These are phyloP conservation scores for Phoenicopterus ruber DNA, from an alignment of 2,113 vertebrate species.

Conservation along the genomic window DNA sequence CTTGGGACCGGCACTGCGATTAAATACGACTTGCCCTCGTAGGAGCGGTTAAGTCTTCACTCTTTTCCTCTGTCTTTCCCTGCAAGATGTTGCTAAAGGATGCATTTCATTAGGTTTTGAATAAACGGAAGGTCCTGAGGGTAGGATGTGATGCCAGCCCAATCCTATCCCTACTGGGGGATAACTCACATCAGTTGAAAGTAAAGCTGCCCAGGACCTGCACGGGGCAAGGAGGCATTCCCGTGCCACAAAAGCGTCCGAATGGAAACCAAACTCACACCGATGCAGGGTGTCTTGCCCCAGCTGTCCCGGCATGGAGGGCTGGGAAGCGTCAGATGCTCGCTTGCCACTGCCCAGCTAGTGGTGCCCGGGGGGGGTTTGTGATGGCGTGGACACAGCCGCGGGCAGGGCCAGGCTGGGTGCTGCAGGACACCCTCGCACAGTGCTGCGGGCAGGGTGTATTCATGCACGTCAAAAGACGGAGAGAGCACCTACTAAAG, in stretches of 20 bases:
- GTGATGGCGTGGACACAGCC: not conserved
- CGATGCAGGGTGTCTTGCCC: not conserved
- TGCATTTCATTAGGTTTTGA: not conserved
- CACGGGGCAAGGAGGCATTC: not conserved
- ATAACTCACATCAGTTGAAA: not conserved
- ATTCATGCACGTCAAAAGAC: fast-evolving
- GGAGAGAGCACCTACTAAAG: not conserved
- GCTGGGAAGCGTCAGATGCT: not conserved
- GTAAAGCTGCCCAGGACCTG: not conserved
- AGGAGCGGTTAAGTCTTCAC: fast-evolving
- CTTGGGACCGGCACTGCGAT: not conserved
- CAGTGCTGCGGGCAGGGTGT: not conserved
- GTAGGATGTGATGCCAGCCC: not conserved
- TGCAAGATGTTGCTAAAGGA: not conserved
- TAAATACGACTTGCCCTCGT: fast-evolving
- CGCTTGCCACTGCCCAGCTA: not conserved
- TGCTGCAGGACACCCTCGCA: not conserved
- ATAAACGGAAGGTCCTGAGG: not conserved
- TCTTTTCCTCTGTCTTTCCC: not conserved
- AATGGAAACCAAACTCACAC: fast-evolving
- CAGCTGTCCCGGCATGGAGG: not conserved
- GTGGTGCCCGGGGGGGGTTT: not conserved
- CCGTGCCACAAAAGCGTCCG: fast-evolving
- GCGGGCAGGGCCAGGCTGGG: not conserved
- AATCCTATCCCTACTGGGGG: fast-evolving